Evolutionary conservation across 2,113 vertebrate species (phyloP).

Genomic region (Paedocypris sp.): DNA sequence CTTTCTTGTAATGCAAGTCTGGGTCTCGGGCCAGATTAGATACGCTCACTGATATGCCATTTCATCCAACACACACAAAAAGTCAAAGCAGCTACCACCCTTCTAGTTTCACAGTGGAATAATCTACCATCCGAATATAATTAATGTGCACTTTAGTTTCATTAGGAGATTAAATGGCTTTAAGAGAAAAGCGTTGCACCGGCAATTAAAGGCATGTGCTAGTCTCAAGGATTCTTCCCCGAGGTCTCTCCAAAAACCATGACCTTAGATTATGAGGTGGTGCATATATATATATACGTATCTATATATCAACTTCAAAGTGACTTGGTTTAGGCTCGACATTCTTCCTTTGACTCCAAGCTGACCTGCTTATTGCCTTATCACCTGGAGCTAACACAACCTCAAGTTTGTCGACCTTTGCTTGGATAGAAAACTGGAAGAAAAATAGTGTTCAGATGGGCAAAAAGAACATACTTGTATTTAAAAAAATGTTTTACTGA

Average conservation of each 20-base stretch:
- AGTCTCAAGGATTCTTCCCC: neutral
- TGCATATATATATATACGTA: too few relatives aligned
- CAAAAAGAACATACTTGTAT: too few relatives aligned
- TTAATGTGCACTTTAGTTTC: neutral
- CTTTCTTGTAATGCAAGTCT: constrained; percentile 16
- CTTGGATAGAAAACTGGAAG: neutral
- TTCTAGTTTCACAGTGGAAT: neutral
- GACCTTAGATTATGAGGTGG: neutral
- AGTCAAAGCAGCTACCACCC: neutral
- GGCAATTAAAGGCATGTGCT: too few relatives aligned
- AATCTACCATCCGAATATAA: neutral
- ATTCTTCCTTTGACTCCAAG: neutral
- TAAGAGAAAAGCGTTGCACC: too few relatives aligned
- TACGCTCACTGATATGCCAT: neutral
- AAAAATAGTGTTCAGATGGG: too few relatives aligned
- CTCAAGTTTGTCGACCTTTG: neutral
- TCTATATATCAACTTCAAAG: constrained; percentile 14
- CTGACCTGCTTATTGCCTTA: constrained; percentile 9
- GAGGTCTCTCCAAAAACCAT: neutral
- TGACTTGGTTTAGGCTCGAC: neutral
- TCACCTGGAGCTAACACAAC: neutral
- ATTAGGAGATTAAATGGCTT: neutral
- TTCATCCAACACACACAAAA: neutral
- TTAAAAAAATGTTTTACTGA: too few relatives aligned
- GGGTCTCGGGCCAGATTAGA: constrained; percentile 22